Percentiles rank a stretch among this genome's conserved stretches.
Conservation (phyloP, 2,888 invertebrate species). For the Microdon myrmicae region DNA sequence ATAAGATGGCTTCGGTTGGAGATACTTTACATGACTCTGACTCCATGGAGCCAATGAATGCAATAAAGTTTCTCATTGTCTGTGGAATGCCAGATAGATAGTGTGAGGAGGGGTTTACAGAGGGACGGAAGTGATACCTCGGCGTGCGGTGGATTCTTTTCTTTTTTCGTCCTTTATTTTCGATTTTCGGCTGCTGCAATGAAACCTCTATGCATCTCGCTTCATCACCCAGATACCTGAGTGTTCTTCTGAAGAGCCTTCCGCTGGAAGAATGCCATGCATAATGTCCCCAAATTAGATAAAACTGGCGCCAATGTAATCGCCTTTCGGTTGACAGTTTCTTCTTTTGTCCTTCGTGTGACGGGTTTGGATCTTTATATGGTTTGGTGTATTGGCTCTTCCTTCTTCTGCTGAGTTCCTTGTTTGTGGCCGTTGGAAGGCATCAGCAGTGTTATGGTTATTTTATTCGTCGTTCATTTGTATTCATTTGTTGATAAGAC, state of each 20-base stretch:
- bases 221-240: slow-evolving; percentile 30
- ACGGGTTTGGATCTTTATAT: slow-evolving; percentile 14
- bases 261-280: slow-evolving; percentile 64
- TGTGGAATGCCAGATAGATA: slow-evolving; percentile 21
- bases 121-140: slow-evolving; percentile 7
- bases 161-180: too few species aligned
- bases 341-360: slow-evolving; percentile 21
- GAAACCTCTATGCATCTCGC: slow-evolving; percentile 30
- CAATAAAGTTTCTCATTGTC: slow-evolving; percentile 48
- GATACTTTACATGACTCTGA: slow-evolving; percentile 41
- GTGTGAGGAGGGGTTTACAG: too few species aligned
- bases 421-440: neutral
- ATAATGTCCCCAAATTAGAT: slow-evolving; percentile 67
- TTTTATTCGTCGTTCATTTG: slow-evolving; percentile 50
- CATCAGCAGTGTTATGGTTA: slow-evolving; percentile 28
- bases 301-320: slow-evolving; percentile 67
- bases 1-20: slow-evolving; percentile 40
- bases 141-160: too few species aligned
- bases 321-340: slow-evolving; percentile 57
- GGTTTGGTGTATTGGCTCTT: slow-evolving; percentile 4
- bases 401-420: slow-evolving; percentile 6
- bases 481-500: slow-evolving; percentile 49
- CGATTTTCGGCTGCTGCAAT: slow-evolving; percentile 23
- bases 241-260: slow-evolving; percentile 11
- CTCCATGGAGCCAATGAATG: slow-evolving; percentile 45